A percentile compares a stretch with the other conserved stretches of the same genome.
phyloP scores from a whole-genome alignment of 2,888 invertebrate genomes.

The Latheticus oryzae region DNA sequence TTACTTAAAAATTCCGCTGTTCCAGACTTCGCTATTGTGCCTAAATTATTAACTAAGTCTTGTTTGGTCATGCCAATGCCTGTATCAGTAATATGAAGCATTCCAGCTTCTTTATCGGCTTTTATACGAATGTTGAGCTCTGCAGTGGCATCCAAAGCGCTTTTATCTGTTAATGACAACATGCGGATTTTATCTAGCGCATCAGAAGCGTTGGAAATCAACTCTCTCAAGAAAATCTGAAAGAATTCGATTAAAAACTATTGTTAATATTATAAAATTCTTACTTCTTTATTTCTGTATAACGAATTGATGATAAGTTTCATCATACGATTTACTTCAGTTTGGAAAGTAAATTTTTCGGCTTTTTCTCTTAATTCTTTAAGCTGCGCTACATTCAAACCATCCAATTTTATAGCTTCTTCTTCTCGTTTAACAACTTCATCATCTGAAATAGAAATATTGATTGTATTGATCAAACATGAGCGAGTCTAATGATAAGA shows the following conservation, averaged over 20 bases:
- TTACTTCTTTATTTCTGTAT: constrained; percentile 96
- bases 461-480: constrained; percentile 51
- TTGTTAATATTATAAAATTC: background rate
- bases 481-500: constrained; percentile 32
- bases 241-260: constrained; percentile 37
- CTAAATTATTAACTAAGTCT: constrained; percentile 95
- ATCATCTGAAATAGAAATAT: constrained; percentile 74
- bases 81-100: constrained; percentile 94
- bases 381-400: constrained; percentile 92
- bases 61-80: constrained; percentile 97
- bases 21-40: constrained; percentile 98
- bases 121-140: constrained; percentile 92
- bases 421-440: constrained; percentile 92
- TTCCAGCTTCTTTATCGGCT: constrained; percentile 91
- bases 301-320: constrained; percentile 99
- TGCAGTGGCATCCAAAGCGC: constrained; percentile 79
- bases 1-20: constrained; percentile 95
- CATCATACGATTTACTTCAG: constrained; percentile 99
- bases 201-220: constrained; percentile 99
- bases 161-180: constrained; percentile 88
- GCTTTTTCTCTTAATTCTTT: constrained; percentile 91
- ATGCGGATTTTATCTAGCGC: constrained; percentile 98
- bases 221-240: constrained; percentile 94
- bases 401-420: constrained; percentile 96
- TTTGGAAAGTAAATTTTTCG: constrained; percentile 92